These are phyloP conservation scores for Cinara cedri DNA, from an alignment of 2,888 invertebrate species.

Conservation along the genomic window DNA sequence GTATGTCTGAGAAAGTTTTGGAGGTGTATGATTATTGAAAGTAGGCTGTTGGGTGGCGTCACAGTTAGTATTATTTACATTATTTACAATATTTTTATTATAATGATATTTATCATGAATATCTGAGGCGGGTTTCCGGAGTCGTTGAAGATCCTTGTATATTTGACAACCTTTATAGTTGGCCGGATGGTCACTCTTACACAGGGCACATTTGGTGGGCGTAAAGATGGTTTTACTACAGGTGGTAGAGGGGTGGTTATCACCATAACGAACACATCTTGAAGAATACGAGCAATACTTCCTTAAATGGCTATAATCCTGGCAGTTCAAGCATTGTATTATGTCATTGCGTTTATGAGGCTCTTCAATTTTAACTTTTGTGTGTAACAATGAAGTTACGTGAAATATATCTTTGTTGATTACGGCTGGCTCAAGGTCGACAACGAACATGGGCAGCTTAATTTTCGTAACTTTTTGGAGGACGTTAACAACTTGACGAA, in stretches of 20 bases:
- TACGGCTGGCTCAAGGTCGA: conserved; percentile 7
- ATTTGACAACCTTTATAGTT: conserved; percentile 9
- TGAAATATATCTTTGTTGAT: conserved; percentile 23
- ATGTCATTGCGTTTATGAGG: background rate
- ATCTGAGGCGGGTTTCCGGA: too few relatives aligned
- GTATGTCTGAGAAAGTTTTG: background rate
- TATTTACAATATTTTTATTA: background rate
- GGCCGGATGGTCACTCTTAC: background rate
- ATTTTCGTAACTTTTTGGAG: conserved; percentile 18
- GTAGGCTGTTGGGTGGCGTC: conserved; percentile 10
- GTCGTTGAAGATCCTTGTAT: conserved; percentile 5
- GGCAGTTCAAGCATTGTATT: conserved; percentile 28
- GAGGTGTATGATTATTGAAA: background rate
- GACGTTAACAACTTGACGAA: conserved; percentile 11
- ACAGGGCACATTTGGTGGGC: conserved; percentile 9
- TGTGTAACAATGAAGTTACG: conserved; percentile 12
- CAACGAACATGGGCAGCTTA: conserved; percentile 9
- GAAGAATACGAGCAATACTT: conserved; percentile 1
- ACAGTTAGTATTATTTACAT: conserved; percentile 8
- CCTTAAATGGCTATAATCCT: conserved; percentile 9
- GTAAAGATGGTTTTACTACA: background rate
- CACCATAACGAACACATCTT: background rate
- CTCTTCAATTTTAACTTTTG: background rate
- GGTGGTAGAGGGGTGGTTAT: background rate
- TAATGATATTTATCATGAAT: conserved; percentile 3